Evolutionary conservation across 2,888 invertebrate genomes (phyloP).

Genomic region (Lordiphosa fenestrarum): DNA sequence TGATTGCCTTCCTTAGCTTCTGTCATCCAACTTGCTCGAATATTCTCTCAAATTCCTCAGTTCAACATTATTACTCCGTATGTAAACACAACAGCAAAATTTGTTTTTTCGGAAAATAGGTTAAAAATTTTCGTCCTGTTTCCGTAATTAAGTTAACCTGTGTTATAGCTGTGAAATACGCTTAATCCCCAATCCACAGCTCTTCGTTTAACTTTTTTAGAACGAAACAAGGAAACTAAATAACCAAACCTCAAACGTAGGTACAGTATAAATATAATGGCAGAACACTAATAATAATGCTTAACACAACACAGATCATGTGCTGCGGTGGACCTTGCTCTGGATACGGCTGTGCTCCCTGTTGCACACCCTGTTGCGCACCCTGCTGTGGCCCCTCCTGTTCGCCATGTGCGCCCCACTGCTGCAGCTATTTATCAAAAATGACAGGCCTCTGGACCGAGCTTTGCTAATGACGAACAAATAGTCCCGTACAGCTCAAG

Average conservation of each 20-base stretch:
- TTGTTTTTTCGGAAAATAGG: too few species aligned
- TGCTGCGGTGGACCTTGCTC: slow-evolving; percentile 52
- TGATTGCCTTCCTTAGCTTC: too few species aligned
- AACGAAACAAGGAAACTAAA: slow-evolving; percentile 4
- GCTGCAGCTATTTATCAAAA: background rate
- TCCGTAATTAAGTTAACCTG: slow-evolving; percentile 4
- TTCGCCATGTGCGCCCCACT: background rate
- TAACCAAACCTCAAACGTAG: too few species aligned
- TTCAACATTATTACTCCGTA: too few species aligned
- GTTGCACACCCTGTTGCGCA: slow-evolving; percentile 49
- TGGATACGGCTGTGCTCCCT: slow-evolving; percentile 30
- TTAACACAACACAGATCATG: slow-evolving; percentile 34
- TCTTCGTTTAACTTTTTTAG: background rate
- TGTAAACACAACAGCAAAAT: background rate
- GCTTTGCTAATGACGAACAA: too few species aligned
- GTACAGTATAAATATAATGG: too few species aligned
- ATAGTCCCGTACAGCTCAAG: too few species aligned
- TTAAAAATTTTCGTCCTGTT: background rate
- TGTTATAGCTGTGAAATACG: too few species aligned
- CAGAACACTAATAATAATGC: background rate
- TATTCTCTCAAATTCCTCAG: too few species aligned
- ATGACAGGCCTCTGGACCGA: slow-evolving; percentile 7
- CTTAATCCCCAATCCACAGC: too few species aligned
- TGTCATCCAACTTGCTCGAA: too few species aligned
- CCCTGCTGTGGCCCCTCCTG: background rate